Percentiles rank a stretch among this genome's conserved stretches.
These are phyloP conservation scores for Psammodynastes pulverulentus DNA, from an alignment of 2,113 vertebrate species.

Conservation along the genomic window DNA sequence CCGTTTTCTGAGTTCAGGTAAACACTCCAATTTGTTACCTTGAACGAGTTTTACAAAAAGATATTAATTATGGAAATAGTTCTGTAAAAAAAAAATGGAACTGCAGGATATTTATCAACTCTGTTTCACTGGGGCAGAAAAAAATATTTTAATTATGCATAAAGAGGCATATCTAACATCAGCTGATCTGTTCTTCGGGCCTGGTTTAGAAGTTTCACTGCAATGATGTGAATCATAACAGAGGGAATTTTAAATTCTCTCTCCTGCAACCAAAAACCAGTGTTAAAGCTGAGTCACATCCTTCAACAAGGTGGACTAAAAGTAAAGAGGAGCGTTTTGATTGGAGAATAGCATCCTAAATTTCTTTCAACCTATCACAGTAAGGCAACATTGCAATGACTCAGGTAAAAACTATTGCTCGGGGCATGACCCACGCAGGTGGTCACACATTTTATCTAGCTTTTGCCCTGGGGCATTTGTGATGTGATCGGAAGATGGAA, in stretches of 20 bases:
- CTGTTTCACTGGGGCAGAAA: not conserved
- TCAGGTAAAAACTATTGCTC: not conserved
- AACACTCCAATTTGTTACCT: not conserved
- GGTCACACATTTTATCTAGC: not conserved
- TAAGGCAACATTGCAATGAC: not conserved
- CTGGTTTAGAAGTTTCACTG: rapidly evolving
- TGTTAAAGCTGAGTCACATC: not conserved
- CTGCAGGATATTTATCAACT: not conserved
- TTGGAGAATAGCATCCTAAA: not conserved
- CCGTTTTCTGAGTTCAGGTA: not conserved
- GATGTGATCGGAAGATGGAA: not conserved
- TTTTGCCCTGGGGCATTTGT: not conserved
- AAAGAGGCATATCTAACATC: not conserved
- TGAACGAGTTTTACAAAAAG: not conserved
- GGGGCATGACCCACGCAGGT: not conserved
- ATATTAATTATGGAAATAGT: not conserved
- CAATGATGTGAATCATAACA: not conserved
- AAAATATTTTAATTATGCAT: not conserved
- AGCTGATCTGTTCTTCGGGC: not conserved
- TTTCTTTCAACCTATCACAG: not conserved
- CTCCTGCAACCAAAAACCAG: not conserved
- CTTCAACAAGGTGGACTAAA: not conserved
- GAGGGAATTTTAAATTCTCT: not conserved
- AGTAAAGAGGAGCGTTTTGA: not conserved
- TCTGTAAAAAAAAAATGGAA: not conserved